Evolutionary conservation across 2,797 vertebrate genomes (phyloP), one percentile per base, ranked within the genome.

Genomic region (Gallirallus australis): DNA sequence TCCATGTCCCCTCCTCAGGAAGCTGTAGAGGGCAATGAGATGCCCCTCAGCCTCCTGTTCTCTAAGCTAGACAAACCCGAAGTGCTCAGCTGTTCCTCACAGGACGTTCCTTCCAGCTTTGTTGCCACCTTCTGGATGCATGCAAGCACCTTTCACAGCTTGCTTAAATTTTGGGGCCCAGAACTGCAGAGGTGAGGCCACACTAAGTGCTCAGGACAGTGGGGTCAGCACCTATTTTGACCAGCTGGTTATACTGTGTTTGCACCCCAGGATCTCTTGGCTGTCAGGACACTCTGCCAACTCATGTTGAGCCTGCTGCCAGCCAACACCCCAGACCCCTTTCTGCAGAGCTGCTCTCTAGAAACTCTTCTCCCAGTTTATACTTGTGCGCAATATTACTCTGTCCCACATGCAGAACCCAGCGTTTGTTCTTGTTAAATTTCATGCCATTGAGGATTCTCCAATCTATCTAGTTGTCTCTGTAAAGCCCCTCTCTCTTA

Each of bases 191-290:
- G 42, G 15, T 17, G 71, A 59, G 54, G 42, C n/a, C 2, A 5
- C 56, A 9, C 15, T 27, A 18, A 18, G 5, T 5, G 27, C 71
- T 24, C 15, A 19, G 14, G 7, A 17, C 11, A 17, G 71, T 1
- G 9, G 54, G 42, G 13, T 37, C 30, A 18, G 18, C 15, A 1
- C 33, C 20, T 48, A 15, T 73, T 16, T 35, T 28, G 39, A 33
- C 14, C 1, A 0, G 6, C 40, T 45, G 71, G 7, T 28, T 12
- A 13, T 47, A 3, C 54, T 35, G 14, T 18, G 11, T 37, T 48
- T 37, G 7, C 12, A 3, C 27, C 27, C 42, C 20, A 31, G 33
- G 33, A 24, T 25, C n/a, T 17, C n/a, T 10, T 0, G 2, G n/a
- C 56, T 75, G 53, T 24, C 70, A 45, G 53, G 53, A 18, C 24